These are phyloP conservation scores for Acrocephalus kingi DNA, from an alignment of 2,113 vertebrate species.

Conservation along the genomic window DNA sequence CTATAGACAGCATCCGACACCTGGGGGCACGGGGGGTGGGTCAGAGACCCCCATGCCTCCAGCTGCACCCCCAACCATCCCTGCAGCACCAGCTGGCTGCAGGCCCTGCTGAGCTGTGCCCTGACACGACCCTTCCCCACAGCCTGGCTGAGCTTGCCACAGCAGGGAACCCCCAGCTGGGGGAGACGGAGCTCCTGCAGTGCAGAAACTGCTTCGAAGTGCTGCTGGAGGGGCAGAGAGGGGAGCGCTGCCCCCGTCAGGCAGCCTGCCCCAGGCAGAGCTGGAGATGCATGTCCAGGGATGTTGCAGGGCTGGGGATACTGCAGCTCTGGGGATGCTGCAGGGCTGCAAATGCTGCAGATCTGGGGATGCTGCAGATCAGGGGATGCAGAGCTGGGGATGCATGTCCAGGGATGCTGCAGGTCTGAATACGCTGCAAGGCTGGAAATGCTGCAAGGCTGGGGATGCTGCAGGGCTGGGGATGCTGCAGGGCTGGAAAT, in stretches of 20 bases:
- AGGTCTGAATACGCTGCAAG: fast-evolving
- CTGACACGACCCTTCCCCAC: background rate
- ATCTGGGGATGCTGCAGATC: fast-evolving
- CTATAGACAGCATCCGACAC: constrained; percentile 88
- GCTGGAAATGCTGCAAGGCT: fast-evolving
- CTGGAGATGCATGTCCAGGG: fast-evolving
- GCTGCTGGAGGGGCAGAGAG: background rate
- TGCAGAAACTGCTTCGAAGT: background rate
- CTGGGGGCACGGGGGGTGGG: constrained; percentile 54
- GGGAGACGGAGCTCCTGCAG: background rate
- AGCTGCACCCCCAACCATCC: fast-evolving
- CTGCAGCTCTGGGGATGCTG: background rate
- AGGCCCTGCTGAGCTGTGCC: background rate
- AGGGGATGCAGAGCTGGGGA: background rate
- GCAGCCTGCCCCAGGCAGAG: fast-evolving
- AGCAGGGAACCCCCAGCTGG: background rate
- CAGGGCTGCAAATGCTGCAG: background rate
- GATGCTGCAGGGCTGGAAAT: too few relatives aligned
- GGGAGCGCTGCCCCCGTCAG: fast-evolving
- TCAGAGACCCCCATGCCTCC: background rate
- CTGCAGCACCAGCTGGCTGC: background rate
- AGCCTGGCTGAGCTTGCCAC: background rate
- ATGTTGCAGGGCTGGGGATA: too few relatives aligned
- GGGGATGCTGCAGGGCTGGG: fast-evolving
- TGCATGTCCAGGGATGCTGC: fast-evolving